phyloP scores from a whole-genome alignment of 2,888 invertebrate genomes.

The Himalopsyche kuldschensis region DNA sequence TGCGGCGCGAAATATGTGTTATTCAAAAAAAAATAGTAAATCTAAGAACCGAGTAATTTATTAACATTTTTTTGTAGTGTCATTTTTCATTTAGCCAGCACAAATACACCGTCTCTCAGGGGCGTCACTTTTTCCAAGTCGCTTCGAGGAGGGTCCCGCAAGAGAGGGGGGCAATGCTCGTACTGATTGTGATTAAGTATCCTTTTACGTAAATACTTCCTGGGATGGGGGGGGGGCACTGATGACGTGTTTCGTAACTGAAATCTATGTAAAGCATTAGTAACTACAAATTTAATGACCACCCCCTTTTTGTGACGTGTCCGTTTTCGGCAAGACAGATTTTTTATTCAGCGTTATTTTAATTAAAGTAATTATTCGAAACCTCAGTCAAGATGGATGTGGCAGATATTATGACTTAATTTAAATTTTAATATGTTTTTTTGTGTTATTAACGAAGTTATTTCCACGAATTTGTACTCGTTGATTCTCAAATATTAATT shows the following conservation, averaged over 20 bases:
- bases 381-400: neutral
- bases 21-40: neutral
- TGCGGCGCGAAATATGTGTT: neutral
- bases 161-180: neutral
- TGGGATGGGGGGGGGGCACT: neutral
- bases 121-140: neutral
- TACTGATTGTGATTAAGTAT: constrained; percentile 25
- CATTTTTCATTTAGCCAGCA: neutral
- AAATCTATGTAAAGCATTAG: neutral
- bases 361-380: neutral
- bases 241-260: neutral
- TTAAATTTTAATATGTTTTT: neutral
- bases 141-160: neutral
- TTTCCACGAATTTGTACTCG: no score
- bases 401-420: neutral
- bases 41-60: neutral
- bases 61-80: neutral
- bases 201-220: constrained; percentile 19
- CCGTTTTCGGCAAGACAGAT: neutral
- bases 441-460: no score
- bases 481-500: no score
- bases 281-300: neutral
- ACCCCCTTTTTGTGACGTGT: neutral
- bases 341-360: neutral
- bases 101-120: neutral